A percentile compares a stretch with the other conserved stretches of the same genome.
Evolutionary conservation across 2,113 vertebrate genomes (phyloP).

Genomic region (Marmota monax): DNA sequence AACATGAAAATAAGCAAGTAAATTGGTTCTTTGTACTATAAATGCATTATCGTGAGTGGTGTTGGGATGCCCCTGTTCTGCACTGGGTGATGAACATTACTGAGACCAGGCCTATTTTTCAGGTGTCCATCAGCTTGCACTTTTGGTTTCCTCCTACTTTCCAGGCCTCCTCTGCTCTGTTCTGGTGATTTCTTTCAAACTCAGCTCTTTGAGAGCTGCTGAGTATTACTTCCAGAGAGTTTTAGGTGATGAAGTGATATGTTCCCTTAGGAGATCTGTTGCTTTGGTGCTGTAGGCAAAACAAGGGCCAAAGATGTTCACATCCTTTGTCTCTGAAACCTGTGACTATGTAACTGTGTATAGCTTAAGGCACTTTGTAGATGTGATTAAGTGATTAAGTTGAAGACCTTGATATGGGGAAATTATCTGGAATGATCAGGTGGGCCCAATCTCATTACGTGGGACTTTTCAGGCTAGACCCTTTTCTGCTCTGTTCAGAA

Average conservation of each 20-base stretch:
- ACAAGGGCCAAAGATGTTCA: background rate
- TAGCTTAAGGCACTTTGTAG: background rate
- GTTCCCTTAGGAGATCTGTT: background rate
- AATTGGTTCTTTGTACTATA: background rate
- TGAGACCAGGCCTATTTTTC: background rate
- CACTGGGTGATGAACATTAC: fast-evolving
- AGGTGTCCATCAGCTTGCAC: background rate
- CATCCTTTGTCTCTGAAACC: background rate
- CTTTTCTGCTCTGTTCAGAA: background rate
- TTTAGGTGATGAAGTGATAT: background rate
- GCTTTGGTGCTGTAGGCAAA: background rate
- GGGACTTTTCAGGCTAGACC: background rate
- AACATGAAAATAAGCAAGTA: background rate
- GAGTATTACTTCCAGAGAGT: background rate
- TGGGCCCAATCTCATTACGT: background rate
- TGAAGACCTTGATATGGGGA: background rate
- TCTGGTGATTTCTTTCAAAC: background rate
- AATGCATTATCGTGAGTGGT: background rate
- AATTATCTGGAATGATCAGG: background rate
- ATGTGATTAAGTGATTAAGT: background rate
- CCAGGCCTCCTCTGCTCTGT: background rate
- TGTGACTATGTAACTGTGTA: background rate
- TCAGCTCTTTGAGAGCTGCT: background rate
- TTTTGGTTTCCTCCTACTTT: background rate
- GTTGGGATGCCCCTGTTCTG: background rate